These are phyloP conservation scores for Tortricodes alternella DNA, from an alignment of 2,888 invertebrate species.

Conservation along the genomic window DNA sequence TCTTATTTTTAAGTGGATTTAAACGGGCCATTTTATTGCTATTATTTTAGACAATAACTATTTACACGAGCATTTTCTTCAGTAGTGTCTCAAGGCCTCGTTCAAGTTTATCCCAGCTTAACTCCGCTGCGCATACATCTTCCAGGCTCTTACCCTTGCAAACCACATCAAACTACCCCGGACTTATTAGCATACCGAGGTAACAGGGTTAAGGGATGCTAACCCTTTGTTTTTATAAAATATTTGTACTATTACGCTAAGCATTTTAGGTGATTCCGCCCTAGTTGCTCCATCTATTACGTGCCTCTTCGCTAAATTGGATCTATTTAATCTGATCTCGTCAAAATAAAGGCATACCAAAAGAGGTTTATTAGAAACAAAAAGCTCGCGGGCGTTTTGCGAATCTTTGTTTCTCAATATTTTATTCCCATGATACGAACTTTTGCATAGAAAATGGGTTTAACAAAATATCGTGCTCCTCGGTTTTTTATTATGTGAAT, in stretches of 20 bases:
- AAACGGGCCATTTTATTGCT: neutral
- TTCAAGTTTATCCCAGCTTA: slow-evolving; percentile 1
- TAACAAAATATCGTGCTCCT: too few species aligned
- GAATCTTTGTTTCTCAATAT: too few species aligned
- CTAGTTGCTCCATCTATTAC: neutral
- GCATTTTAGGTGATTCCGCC: slow-evolving; percentile 3
- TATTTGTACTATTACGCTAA: slow-evolving; percentile 16
- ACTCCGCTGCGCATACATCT: neutral
- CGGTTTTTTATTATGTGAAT: too few species aligned
- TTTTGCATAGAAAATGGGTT: too few species aligned
- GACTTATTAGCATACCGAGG: slow-evolving; percentile 3
- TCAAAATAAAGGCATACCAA: neutral
- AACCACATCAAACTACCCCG: slow-evolving; percentile 16
- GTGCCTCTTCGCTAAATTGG: slow-evolving; percentile 12
- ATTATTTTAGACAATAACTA: neutral
- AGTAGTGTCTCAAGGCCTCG: neutral
- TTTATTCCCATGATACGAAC: too few species aligned
- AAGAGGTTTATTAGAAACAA: neutral
- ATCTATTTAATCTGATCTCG: slow-evolving; percentile 4
- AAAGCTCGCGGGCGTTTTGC: too few species aligned
- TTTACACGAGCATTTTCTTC: neutral
- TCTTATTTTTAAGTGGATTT: too few species aligned
- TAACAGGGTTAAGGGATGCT: slow-evolving; percentile 2
- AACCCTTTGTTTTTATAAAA: slow-evolving; percentile 25
- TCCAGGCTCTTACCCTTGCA: neutral